Base-by-base conservation (phyloP, 2,113 vertebrate genomes). In the Misgurnus anguillicaudatus region DNA sequence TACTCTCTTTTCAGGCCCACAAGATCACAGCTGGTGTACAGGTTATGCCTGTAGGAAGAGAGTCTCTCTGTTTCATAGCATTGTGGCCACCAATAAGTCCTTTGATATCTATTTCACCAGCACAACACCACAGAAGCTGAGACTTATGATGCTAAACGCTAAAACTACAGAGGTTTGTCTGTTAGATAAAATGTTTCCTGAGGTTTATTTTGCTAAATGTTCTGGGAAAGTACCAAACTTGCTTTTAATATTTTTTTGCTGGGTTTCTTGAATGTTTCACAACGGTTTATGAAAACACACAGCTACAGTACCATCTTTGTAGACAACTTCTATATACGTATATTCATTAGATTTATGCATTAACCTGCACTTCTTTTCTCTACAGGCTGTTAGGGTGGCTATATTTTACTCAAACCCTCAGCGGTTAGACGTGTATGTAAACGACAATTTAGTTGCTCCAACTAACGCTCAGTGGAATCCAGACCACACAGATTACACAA, bases 21-120 rank as follows among this genome's bases (percentile, higher is more conserved):
- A 95, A 84, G 94, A 96, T 76, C 95, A 96, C 21, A 93, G 95
- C 6, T 95, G 94, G 94, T 96, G 95, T 63, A 70, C 89, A 0
- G 95, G 95, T 24, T 95, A 96, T 84, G 91, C 93, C 0, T 96
- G 95, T 80, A 93, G 92, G 83, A 90, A 70, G 84, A 92, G 95
- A 51, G 11, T 96, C 10, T 96, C 95, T 8, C 85, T 95, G 48
- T 96, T 96, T 83, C 94, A 95, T 65, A 84, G 90, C 83, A 90
- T 96, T n/a, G 85, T 96, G 61, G 94, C 95, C 80, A 92, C 92
- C 0, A 91, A 90, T 17, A 91, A 78, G 79, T 85, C 89, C 61
- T 94, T 90, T 0, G 94, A 95, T n/a, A 57, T 96, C 69, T 96
- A 83, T 85, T 96, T 96, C 88, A 91, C 85, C 8, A 88, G 94